Conservation (phyloP, 2,113 vertebrate genomes). For the Carassius gibelio region DNA sequence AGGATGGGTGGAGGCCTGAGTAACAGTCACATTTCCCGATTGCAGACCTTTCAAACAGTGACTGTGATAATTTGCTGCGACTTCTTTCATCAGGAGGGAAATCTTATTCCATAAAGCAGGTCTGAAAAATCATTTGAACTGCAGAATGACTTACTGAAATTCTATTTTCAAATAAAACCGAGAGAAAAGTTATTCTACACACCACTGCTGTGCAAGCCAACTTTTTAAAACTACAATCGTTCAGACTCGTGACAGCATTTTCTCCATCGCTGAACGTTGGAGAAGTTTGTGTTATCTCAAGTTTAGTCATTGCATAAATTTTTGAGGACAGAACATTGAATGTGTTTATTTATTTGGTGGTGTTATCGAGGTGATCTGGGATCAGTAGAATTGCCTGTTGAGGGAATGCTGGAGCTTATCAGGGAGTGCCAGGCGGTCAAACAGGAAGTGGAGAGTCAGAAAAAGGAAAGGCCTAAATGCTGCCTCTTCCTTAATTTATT, state of each 20-base stretch:
- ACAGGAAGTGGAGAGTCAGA: conserved; percentile 73
- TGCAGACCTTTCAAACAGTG: conserved; percentile 16
- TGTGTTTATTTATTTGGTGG: conserved; percentile 66
- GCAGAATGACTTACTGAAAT: neutral
- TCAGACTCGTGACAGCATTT: conserved; percentile 20
- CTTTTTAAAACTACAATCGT: conserved; percentile 7
- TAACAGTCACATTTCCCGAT: conserved; percentile 52
- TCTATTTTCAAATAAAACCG: neutral
- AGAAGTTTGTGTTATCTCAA: neutral
- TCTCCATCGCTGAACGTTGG: neutral
- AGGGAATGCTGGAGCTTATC: conserved; percentile 71
- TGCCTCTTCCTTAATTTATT: conserved; percentile 53
- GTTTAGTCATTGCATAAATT: neutral
- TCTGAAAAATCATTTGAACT: neutral
- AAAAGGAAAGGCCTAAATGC: conserved; percentile 67
- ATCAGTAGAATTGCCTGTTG: conserved; percentile 61
- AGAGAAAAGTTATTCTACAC: neutral
- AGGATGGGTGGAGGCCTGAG: conserved; percentile 63
- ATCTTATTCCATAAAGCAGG: too few species aligned
- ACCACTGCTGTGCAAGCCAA: neutral
- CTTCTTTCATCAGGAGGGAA: neutral
- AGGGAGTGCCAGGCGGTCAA: conserved; percentile 72
- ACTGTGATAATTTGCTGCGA: neutral
- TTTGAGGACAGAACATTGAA: conserved; percentile 34
- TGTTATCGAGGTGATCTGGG: conserved; percentile 69